Evolutionary conservation across 1,140 invertebrate species (phyloP), one percentile per base, ranked within the genome.

Genomic region (Heliothis subflexa): DNA sequence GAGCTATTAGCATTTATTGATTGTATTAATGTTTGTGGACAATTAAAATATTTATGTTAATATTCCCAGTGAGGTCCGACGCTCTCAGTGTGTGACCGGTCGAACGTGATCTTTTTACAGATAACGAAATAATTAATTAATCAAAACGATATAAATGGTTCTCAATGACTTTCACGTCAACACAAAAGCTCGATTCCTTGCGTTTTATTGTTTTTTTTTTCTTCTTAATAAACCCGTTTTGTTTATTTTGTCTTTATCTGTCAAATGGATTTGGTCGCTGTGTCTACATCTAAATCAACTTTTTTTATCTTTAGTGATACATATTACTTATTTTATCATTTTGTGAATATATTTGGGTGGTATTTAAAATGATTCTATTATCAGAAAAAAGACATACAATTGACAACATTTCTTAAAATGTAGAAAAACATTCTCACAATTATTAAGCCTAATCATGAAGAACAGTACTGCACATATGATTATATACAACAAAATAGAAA

Each of bases 21-120:
- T 81, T 81, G 84, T 86, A 86, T 87, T 91, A 89, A 90, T 88
- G 84, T 86, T 83, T 86, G 80, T 78, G 78, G 82, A 88, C 89
- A 93, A 93, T 93, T 93, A 93, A 93, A 91, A 93, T 92, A 86
- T 87, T 93, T 93, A 93, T 93, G 91, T 90, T 92, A 92, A 93
- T 92, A 62, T 49, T n/a, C 61, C 78, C 54, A 85, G 76, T 55
- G 80, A 76, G 77, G 79, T 78, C 78, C 70, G 80, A 79, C 74
- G 79, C 76, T 79, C 76, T 80, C 81, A 82, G 81, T 80, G 73
- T 79, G 80, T 78, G 81, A 93, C 91, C 86, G 86, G 91, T 91
- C 79, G 2, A 57, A 86, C 87, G 78, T 74, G 87, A 79, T 66
- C 78, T 85, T 87, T 88, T 87, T 88, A 83, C 54, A 70, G 54